These are phyloP conservation scores for Diadophis punctatus DNA, from an alignment of 2,113 vertebrate species.

Conservation along the genomic window DNA sequence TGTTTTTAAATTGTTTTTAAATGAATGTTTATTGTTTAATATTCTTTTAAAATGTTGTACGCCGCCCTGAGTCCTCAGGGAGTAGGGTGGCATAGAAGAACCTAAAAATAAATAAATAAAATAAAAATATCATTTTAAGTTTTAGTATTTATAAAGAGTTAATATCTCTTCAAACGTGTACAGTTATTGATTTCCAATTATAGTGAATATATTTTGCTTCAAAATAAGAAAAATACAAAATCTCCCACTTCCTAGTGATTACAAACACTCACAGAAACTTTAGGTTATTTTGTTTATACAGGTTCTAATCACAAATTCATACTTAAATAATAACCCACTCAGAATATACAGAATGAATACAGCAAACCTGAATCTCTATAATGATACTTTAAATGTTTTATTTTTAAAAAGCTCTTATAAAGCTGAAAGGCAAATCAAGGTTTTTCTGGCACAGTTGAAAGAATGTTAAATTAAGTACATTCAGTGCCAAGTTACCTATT, in stretches of 20 bases:
- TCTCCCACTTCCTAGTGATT: background rate
- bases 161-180: background rate
- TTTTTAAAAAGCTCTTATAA: background rate
- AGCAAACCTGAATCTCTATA: background rate
- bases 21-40: too few species aligned
- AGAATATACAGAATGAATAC: background rate
- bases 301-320: background rate
- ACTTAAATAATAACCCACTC: background rate
- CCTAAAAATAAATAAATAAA: too few species aligned
- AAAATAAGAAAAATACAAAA: background rate
- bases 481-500: background rate
- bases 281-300: background rate
- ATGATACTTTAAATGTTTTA: background rate
- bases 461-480: background rate
- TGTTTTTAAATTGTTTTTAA: too few species aligned
- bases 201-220: background rate
- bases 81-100: too few species aligned
- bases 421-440: background rate
- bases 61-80: too few species aligned
- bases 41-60: too few species aligned
- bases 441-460: conserved; percentile 1
- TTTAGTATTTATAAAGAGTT: background rate
- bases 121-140: background rate
- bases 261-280: background rate
- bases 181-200: background rate